Conservation (phyloP, 2,888 invertebrate genomes). For the Rhorus exstirpatorius region DNA sequence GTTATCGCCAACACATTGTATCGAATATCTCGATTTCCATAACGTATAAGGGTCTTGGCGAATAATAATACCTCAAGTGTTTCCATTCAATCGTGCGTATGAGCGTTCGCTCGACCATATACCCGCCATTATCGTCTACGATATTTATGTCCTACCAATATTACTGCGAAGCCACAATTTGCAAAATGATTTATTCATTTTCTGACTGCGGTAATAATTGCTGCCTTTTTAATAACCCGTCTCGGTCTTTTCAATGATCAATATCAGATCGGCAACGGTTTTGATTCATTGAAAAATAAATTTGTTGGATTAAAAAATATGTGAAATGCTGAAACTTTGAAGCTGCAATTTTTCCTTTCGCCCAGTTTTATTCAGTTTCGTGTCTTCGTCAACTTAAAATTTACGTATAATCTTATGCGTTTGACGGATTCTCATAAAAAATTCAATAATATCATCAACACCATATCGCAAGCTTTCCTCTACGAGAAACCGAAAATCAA, state of each 20-base stretch:
- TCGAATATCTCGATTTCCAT: slow-evolving; percentile 60
- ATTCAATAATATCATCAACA: too few species aligned
- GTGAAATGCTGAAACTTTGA: too few species aligned
- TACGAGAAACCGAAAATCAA: too few species aligned
- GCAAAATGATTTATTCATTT: slow-evolving; percentile 44
- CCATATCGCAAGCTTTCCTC: too few species aligned
- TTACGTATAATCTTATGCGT: too few species aligned
- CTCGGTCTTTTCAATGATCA: slow-evolving; percentile 24
- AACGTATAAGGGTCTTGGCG: slow-evolving; percentile 58
- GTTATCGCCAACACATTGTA: slow-evolving; percentile 58
- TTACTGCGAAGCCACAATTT: background rate
- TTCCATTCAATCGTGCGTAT: slow-evolving; percentile 60
- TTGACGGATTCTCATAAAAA: too few species aligned
- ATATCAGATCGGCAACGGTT: too few species aligned
- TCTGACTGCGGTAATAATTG: slow-evolving; percentile 7
- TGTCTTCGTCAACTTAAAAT: too few species aligned
- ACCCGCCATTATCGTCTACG: slow-evolving; percentile 45
- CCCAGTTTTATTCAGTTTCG: too few species aligned
- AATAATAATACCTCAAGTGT: slow-evolving; percentile 64
- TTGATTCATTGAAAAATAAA: too few species aligned
- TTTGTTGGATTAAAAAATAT: too few species aligned
- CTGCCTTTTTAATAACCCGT: slow-evolving; percentile 6
- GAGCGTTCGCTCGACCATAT: slow-evolving; percentile 45
- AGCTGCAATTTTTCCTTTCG: too few species aligned
- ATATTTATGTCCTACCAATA: slow-evolving; percentile 57